Conservation (phyloP, 2,888 invertebrate species). For the Stenotaenia linearis region DNA sequence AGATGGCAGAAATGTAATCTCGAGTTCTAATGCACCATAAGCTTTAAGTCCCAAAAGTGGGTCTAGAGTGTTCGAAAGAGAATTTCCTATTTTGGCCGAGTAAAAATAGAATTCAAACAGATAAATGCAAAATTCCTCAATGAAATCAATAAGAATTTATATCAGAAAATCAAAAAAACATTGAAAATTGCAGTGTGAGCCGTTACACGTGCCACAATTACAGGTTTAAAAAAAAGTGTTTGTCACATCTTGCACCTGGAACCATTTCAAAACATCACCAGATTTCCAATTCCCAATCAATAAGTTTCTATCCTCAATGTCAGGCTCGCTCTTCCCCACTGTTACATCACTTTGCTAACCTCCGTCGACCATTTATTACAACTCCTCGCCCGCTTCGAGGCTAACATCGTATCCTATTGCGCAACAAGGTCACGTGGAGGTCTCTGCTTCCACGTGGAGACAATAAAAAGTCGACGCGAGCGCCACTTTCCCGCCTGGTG, state of each 20-base stretch:
- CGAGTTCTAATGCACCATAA: too few relatives aligned
- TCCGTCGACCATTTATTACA: background rate
- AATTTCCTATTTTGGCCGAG: too few relatives aligned
- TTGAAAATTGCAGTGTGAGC: too few relatives aligned
- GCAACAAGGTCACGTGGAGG: conserved; percentile 9
- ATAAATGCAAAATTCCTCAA: too few relatives aligned
- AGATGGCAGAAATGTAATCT: too few relatives aligned
- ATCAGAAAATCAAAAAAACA: too few relatives aligned
- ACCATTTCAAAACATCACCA: background rate
- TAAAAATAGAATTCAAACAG: too few relatives aligned
- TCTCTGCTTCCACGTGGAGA: background rate
- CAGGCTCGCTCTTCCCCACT: background rate
- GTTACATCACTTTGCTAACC: background rate
- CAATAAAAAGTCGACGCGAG: background rate
- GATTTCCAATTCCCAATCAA: background rate
- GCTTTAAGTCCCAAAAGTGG: too few relatives aligned
- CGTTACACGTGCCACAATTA: too few relatives aligned
- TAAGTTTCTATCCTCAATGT: background rate
- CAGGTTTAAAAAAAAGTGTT: background rate
- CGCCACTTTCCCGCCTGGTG: background rate
- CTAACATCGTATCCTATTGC: background rate
- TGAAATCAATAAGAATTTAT: too few relatives aligned
- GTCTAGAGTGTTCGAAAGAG: too few relatives aligned
- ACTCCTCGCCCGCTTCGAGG: background rate
- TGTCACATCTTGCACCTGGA: background rate